Conservation (phyloP, 2,888 invertebrate species). For the Sesia apiformis region DNA sequence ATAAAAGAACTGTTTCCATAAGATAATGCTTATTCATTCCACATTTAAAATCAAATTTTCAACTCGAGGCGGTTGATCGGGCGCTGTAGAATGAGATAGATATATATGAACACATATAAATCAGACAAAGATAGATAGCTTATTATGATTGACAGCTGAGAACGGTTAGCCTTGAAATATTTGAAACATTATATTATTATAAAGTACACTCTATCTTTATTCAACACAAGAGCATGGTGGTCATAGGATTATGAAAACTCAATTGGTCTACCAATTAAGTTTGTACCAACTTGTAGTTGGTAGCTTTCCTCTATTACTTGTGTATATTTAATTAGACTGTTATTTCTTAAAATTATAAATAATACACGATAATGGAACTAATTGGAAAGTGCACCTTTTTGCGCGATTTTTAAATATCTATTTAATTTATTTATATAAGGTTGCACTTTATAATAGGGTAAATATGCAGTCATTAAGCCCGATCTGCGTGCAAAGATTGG, state of each 20-base stretch:
- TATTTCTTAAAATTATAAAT: too few species aligned
- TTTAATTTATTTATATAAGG: too few species aligned
- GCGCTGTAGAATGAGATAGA: slow-evolving; percentile 42
- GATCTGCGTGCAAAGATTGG: too few species aligned
- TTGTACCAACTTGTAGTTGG: too few species aligned
- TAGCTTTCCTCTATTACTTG: too few species aligned
- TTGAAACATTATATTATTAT: slow-evolving; percentile 75
- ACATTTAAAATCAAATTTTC: slow-evolving; percentile 74
- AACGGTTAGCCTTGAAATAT: slow-evolving; percentile 75
- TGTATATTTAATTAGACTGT: too few species aligned
- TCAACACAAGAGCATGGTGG: slow-evolving; percentile 51
- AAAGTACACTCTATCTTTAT: slow-evolving; percentile 72
- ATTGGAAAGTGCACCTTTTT: too few species aligned
- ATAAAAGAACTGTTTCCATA: slow-evolving; percentile 69
- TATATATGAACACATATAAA: slow-evolving; percentile 33
- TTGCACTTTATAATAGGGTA: too few species aligned
- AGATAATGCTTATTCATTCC: slow-evolving; percentile 75
- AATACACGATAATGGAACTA: too few species aligned
- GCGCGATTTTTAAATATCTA: too few species aligned
- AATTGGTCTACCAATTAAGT: too few species aligned
- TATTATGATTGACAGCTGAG: slow-evolving; percentile 75
- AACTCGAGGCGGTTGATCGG: slow-evolving; percentile 67
- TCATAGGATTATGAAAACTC: slow-evolving; percentile 21
- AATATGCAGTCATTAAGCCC: too few species aligned
- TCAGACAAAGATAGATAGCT: slow-evolving; percentile 60